Percentiles rank a stretch among this genome's conserved stretches.
These are phyloP conservation scores for Athene noctua DNA, from an alignment of 2,113 vertebrate species.

Conservation along the genomic window DNA sequence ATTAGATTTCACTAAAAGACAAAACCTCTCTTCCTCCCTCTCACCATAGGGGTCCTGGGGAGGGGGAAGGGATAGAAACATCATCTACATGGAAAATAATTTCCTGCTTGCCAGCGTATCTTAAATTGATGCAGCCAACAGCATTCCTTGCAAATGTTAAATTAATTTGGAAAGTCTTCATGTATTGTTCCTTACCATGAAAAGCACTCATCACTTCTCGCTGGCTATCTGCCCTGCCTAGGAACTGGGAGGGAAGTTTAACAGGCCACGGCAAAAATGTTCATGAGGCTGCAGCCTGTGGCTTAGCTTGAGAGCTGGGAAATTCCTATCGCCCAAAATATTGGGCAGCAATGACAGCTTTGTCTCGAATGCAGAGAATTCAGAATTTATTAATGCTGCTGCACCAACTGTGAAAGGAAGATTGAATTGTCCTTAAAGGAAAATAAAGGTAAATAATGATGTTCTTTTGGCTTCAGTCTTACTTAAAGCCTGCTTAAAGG, in stretches of 20 bases:
- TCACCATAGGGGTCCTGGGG: neutral
- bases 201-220: slow-evolving; percentile 66
- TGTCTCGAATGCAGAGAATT: neutral
- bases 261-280: neutral
- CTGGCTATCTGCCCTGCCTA: slow-evolving; percentile 43
- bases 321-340: neutral
- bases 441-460: slow-evolving; percentile 51
- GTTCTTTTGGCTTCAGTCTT: slow-evolving; percentile 22
- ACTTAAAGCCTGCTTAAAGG: slow-evolving; percentile 7
- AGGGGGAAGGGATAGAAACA: slow-evolving; percentile 55
- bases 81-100: slow-evolving; percentile 68
- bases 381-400: neutral
- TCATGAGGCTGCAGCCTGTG: neutral
- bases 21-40: slow-evolving; percentile 53
- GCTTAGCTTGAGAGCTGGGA: neutral
- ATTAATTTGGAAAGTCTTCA: slow-evolving; percentile 74
- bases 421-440: slow-evolving; percentile 41
- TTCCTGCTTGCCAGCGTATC: slow-evolving; percentile 65
- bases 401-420: neutral
- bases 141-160: slow-evolving; percentile 66
- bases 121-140: slow-evolving; percentile 68
- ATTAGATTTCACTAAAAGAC: slow-evolving; percentile 63
- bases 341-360: neutral
- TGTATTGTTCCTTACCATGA: slow-evolving; percentile 60
- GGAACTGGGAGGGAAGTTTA: slow-evolving; percentile 10